phyloP scores from a whole-genome alignment of 2,113 vertebrate species.

The Colossoma macropomum region DNA sequence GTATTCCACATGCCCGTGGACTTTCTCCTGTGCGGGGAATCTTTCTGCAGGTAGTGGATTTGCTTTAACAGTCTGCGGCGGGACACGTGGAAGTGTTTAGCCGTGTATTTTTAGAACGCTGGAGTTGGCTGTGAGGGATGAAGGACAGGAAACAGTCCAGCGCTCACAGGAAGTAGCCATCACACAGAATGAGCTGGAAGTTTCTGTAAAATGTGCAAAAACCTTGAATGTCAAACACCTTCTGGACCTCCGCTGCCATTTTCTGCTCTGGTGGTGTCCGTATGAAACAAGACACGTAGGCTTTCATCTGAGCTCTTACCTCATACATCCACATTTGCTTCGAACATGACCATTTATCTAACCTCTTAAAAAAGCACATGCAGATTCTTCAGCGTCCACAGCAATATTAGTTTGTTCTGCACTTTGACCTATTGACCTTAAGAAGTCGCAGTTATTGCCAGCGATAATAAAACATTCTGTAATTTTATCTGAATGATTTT shows the following conservation, averaged over 20 bases:
- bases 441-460: not conserved
- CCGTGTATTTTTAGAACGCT: constrained; percentile 55
- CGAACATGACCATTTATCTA: constrained; percentile 4
- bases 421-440: not conserved
- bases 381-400: not conserved
- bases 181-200: not conserved
- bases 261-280: too few relatives aligned
- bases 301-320: too few relatives aligned
- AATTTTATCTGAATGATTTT: not conserved
- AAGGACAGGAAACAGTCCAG: constrained; percentile 15
- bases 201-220: not conserved
- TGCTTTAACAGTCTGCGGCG: constrained; percentile 46
- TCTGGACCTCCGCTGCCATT: not conserved
- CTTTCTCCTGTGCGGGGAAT: too few relatives aligned
- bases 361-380: not conserved
- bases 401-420: constrained; percentile 19
- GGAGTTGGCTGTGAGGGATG: constrained; percentile 32
- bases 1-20: too few relatives aligned
- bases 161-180: not conserved
- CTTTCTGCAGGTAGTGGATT: constrained; percentile 49
- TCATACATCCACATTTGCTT: not conserved
- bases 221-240: not conserved
- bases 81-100: constrained; percentile 64
- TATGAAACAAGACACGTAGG: too few relatives aligned
- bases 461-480: not conserved